Conservation (phyloP, 2,888 invertebrate species). For the Acronicta alni region DNA sequence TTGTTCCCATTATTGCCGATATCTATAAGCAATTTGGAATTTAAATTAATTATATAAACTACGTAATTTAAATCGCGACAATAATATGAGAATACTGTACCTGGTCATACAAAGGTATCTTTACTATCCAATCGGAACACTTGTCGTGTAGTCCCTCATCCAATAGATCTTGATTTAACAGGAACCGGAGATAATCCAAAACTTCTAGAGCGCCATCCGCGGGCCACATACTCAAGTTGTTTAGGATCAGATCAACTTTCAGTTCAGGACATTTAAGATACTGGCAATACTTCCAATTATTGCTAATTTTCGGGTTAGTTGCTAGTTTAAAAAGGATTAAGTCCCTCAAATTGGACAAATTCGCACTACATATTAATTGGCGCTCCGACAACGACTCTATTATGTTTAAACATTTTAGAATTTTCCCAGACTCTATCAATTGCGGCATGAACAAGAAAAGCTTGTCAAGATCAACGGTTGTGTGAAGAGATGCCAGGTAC, state of each 20-base stretch:
- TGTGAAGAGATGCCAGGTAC: conserved; percentile 90
- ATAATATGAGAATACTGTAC: conserved; percentile 66
- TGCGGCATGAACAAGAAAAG: conserved; percentile 86
- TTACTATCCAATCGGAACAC: conserved; percentile 89
- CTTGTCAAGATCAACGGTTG: conserved; percentile 85
- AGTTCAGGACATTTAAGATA: conserved; percentile 85
- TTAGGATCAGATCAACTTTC: conserved; percentile 86
- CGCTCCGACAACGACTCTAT: conserved; percentile 90
- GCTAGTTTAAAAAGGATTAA: conserved; percentile 90
- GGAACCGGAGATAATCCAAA: conserved; percentile 84
- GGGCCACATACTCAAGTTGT: conserved; percentile 88
- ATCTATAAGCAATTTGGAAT: conserved; percentile 77
- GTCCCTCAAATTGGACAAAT: conserved; percentile 89
- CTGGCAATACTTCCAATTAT: conserved; percentile 87
- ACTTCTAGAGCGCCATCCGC: conserved; percentile 87
- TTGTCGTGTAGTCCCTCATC: conserved; percentile 79
- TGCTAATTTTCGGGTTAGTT: conserved; percentile 81
- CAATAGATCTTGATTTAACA: conserved; percentile 77
- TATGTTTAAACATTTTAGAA: conserved; percentile 86
- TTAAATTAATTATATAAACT: conserved; percentile 1
- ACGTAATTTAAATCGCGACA: background rate
- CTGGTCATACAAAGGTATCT: conserved; percentile 91
- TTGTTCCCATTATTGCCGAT: conserved; percentile 86
- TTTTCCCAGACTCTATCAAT: conserved; percentile 79
- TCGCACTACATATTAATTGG: conserved; percentile 83